Evolutionary conservation across 2,113 vertebrate species (phyloP), one percentile per base, ranked within the genome.

Genomic region (Ctenomys sociabilis): DNA sequence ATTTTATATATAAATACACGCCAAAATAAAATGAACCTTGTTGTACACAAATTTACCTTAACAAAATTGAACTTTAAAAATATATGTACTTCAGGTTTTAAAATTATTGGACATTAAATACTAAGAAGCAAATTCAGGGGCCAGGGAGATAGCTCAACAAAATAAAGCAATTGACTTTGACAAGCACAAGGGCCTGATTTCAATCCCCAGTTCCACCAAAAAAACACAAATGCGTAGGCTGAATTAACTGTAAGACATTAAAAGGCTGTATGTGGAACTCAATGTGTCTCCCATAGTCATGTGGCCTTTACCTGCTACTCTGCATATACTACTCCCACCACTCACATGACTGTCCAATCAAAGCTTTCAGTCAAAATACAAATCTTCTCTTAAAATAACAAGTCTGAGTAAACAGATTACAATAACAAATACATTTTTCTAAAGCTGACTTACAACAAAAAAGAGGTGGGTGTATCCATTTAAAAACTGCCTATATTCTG

Each of bases 371-470:
- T 82, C 80, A 95, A 91, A 93, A 37, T 26, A 87, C 30, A 21
- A 68, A 85, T 17, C 21, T 94, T 91, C 40, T 94, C 88, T 35
- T 64, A 93, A 93, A 91, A 81, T 72, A 35, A 54, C 52, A 89
- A 57, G 22, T 52, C 45, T 88, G 82, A 68, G 21, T 61, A 85
- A 90, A 90, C 0, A 84, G 77, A 37, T 45, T 66, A 72, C 21
- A 90, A n/a, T 43, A 82, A 85, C 28, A 88, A 91, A 84, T 64
- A 6, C 37, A 80, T 26, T 92, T 63, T 89, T 59, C 70, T 88
- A 73, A 95, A 92, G 37, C 37, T 43, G 45, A 30, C 16, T 90
- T 84, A 93, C 26, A 88, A 91, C 43, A 70, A 81, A 93, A 93
- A 88, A 70, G 57, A 92, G 49, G 3, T 63, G n/a, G 37, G 26